Conservation (phyloP, 37 sponge, comb jelly and placozoan genomes). For the Eunapius fragilis region DNA sequence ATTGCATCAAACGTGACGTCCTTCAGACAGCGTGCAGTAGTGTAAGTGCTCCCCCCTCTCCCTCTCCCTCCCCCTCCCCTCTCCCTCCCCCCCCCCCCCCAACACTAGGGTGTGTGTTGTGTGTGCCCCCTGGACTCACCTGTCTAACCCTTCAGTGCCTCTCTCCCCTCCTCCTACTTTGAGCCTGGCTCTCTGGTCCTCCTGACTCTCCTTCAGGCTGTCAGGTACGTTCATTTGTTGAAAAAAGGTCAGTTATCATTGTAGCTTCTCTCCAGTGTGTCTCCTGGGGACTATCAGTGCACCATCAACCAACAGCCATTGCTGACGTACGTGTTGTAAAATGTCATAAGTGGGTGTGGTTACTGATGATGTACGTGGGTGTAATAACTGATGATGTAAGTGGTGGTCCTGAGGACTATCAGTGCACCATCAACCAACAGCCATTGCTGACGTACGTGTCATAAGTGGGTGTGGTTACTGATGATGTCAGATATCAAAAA, state of each 20-base stretch:
- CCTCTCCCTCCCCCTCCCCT: not conserved
- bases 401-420: not conserved
- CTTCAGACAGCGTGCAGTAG: not conserved
- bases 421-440: not conserved
- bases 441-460: not conserved
- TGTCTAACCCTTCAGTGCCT: not conserved
- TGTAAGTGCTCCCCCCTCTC: not conserved
- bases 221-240: not conserved
- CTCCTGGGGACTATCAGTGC: not conserved
- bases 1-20: not conserved
- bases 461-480: not conserved
- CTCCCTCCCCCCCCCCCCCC: too few species aligned
- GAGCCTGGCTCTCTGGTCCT: not conserved
- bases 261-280: not conserved
- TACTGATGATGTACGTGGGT: too few species aligned
- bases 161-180: not conserved
- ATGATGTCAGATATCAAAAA: too few species aligned
- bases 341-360: not conserved
- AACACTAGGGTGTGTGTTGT: too few species aligned
- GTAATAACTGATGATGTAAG: too few species aligned
- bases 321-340: not conserved
- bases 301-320: not conserved
- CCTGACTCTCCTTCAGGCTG: not conserved
- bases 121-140: too few species aligned
- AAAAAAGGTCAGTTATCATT: not conserved